Percentiles rank a stretch among this genome's conserved stretches.
phyloP scores from a whole-genome alignment of 2,113 vertebrate genomes.

The Madoqua kirkii region DNA sequence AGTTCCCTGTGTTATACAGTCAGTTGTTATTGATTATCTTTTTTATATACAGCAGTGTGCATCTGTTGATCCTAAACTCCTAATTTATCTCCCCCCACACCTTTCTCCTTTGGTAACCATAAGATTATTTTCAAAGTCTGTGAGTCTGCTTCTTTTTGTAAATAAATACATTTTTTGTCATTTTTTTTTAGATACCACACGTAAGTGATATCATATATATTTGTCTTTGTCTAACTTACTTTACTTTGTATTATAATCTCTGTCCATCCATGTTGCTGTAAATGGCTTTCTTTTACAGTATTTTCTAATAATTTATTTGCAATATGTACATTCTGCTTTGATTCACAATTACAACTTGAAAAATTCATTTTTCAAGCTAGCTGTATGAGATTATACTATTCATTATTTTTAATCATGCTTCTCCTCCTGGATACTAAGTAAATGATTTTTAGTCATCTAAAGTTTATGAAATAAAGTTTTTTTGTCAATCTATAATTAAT shows the following conservation, averaged over 20 bases:
- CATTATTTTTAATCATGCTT: not conserved
- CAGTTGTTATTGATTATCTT: not conserved
- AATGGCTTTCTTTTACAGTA: not conserved
- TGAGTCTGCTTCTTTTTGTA: not conserved
- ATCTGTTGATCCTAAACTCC: not conserved
- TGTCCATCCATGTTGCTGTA: not conserved
- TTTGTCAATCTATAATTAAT: not conserved
- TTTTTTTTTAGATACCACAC: not conserved
- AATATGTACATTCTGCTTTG: not conserved
- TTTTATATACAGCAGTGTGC: not conserved
- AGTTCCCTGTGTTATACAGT: not conserved
- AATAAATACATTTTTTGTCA: not conserved
- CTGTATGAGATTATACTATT: not conserved
- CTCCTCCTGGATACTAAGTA: not conserved
- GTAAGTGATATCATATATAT: not conserved
- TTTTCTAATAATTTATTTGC: slow-evolving; percentile 43
- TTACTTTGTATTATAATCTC: not conserved
- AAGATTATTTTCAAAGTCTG: not conserved
- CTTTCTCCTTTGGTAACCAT: not conserved
- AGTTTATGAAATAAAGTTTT: not conserved
- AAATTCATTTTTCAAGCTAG: slow-evolving; percentile 14
- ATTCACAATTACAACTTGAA: not conserved
- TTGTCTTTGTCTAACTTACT: not conserved
- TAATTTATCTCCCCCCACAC: not conserved
- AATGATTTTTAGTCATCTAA: slow-evolving; percentile 20